phyloP scores from a whole-genome alignment of 2,797 vertebrate genomes.

The Takifugu rubripes region DNA sequence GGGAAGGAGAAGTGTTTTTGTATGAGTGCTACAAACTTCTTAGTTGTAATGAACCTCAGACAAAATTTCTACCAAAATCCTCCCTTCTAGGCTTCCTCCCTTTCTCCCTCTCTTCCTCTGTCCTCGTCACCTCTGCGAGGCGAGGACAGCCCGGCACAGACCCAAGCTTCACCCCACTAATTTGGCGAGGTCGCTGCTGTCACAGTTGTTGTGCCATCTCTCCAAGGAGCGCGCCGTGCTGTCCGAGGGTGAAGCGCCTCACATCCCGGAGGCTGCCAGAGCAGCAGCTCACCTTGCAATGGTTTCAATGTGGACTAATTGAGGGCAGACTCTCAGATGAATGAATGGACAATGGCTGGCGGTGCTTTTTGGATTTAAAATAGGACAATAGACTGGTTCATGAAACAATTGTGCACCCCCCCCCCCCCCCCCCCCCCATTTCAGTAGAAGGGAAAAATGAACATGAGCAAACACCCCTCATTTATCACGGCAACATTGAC shows the following conservation, averaged over 20 bases:
- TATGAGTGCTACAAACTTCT: conserved; percentile 58
- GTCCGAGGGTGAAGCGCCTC: conserved; percentile 13
- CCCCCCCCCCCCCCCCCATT: neutral
- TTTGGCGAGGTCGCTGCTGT: conserved; percentile 15
- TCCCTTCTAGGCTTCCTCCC: conserved; percentile 66
- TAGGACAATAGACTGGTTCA: conserved; percentile 41
- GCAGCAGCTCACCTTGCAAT: conserved; percentile 37
- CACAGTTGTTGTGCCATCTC: conserved; percentile 14
- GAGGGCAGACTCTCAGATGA: conserved; percentile 44
- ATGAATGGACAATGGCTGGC: conserved; percentile 65
- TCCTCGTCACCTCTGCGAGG: conserved; percentile 37
- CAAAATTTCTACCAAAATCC: conserved; percentile 63
- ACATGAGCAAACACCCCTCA: conserved; percentile 55
- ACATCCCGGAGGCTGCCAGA: conserved; percentile 18
- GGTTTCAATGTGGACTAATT: conserved; percentile 43
- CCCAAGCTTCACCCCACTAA: conserved; percentile 16
- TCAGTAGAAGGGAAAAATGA: conserved; percentile 25
- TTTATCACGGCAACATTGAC: conserved; percentile 57
- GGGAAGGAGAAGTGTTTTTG: conserved; percentile 59
- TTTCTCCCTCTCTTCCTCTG: conserved; percentile 57
- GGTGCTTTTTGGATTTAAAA: conserved; percentile 61
- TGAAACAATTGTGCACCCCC: conserved; percentile 12
- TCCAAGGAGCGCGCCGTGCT: conserved; percentile 26
- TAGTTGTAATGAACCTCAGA: conserved; percentile 61
- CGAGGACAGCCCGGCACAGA: conserved; percentile 32